Conservation (phyloP, 2,797 vertebrate genomes). For the Spea hammondii region DNA sequence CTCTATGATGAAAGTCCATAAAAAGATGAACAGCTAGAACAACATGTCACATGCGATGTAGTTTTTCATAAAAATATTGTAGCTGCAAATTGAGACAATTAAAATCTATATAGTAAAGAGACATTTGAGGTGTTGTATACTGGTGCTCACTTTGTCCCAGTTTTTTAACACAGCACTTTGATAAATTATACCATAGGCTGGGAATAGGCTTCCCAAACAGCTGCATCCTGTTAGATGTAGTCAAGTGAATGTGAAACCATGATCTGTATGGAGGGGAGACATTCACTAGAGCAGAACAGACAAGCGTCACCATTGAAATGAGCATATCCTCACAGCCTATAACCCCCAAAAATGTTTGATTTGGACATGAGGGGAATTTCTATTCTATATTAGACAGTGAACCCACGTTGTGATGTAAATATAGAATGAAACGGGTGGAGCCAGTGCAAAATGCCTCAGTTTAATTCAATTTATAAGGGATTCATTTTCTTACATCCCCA, state of each 20-base stretch:
- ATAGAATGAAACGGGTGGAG: constrained; percentile 3
- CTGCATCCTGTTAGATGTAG: constrained; percentile 42
- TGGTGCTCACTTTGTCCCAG: constrained; percentile 14
- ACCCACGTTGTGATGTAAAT: background rate
- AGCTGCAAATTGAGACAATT: too few relatives aligned
- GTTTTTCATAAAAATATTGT: too few relatives aligned
- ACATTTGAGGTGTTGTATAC: background rate
- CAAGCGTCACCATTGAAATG: background rate
- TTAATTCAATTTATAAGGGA: background rate
- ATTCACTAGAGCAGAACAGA: background rate
- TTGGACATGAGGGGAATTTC: background rate
- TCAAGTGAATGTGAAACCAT: constrained; percentile 36
- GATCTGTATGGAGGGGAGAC: constrained; percentile 28
- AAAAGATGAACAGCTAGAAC: too few relatives aligned
- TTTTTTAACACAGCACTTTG: constrained; percentile 32
- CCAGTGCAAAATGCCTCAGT: too few relatives aligned
- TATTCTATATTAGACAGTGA: background rate
- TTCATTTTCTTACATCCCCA: background rate
- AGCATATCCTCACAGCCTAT: background rate
- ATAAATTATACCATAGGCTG: constrained; percentile 38
- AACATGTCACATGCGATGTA: too few relatives aligned
- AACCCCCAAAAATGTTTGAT: background rate
- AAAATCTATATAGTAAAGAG: background rate
- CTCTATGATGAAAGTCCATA: too few relatives aligned
- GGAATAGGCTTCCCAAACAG: constrained; percentile 41